Percentiles rank a stretch among this genome's conserved stretches.
Conservation (phyloP, 1,140 invertebrate genomes). For the Matsumurasca onukii region DNA sequence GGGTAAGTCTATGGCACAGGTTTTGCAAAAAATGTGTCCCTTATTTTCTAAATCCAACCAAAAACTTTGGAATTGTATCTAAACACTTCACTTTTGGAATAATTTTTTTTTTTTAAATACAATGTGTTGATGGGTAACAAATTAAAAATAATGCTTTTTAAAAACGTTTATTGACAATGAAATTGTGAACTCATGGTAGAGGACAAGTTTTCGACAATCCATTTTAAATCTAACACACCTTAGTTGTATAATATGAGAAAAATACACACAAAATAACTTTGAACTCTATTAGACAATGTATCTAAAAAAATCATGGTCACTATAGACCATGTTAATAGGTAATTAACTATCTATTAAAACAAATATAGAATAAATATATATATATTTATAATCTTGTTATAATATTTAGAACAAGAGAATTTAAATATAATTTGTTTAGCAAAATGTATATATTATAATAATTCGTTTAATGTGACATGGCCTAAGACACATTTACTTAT, state of each 20-base stretch:
- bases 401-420: slow-evolving; percentile 31
- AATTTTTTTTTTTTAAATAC: too few species aligned
- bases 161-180: slow-evolving; percentile 24
- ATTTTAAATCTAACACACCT: slow-evolving; percentile 17
- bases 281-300: slow-evolving; percentile 21
- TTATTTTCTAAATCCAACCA: too few species aligned
- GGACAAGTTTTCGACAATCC: background rate
- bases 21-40: too few species aligned
- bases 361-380: slow-evolving; percentile 22
- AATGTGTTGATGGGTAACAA: background rate
- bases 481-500: slow-evolving; percentile 32
- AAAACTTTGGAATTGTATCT: too few species aligned
- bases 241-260: slow-evolving; percentile 17
- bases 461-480: slow-evolving; percentile 33
- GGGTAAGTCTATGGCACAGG: too few species aligned
- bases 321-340: slow-evolving; percentile 21
- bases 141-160: background rate
- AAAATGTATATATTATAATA: slow-evolving; percentile 33
- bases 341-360: background rate
- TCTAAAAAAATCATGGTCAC: slow-evolving; percentile 7
- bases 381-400: slow-evolving; percentile 6
- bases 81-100: too few species aligned
- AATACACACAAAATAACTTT: slow-evolving; percentile 25
- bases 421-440: slow-evolving; percentile 33
- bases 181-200: slow-evolving; percentile 12